Evolutionary conservation across 1,140 invertebrate genomes (phyloP).

Genomic region (Orius insidiosus): DNA sequence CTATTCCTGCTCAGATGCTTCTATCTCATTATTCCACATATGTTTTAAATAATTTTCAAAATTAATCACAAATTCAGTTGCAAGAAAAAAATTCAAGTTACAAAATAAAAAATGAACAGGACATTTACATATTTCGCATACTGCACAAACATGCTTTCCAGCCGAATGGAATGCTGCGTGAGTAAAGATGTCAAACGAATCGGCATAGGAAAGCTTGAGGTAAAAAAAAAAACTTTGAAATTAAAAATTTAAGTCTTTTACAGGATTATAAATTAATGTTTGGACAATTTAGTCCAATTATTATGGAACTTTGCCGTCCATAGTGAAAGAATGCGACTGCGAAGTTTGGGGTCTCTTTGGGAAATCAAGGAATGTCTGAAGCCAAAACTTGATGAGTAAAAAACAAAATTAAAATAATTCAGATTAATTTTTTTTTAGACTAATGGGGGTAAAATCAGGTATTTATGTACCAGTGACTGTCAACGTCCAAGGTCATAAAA

Average conservation of each 20-base stretch:
- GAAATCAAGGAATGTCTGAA: slow-evolving; percentile 10
- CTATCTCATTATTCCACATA: too few species aligned
- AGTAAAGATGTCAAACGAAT: slow-evolving; percentile 3
- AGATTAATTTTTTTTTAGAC: neutral
- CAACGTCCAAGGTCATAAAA: neutral
- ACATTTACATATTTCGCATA: slow-evolving; percentile 15
- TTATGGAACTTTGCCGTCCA: slow-evolving; percentile 3
- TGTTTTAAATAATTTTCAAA: too few species aligned
- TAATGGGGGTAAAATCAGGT: slow-evolving; percentile 7
- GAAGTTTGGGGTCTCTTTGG: slow-evolving; percentile 13
- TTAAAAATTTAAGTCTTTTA: neutral
- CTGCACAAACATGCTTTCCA: slow-evolving; percentile 14
- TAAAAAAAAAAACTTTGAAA: too few species aligned
- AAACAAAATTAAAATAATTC: neutral
- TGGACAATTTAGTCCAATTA: neutral
- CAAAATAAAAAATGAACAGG: neutral
- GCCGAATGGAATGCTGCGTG: slow-evolving; percentile 14
- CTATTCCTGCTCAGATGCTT: too few species aligned
- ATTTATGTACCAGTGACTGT: slow-evolving; percentile 9
- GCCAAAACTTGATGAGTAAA: slow-evolving; percentile 9
- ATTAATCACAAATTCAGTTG: too few species aligned
- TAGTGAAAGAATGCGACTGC: slow-evolving; percentile 7
- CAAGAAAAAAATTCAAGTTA: too few species aligned
- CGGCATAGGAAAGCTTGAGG: slow-evolving; percentile 12
- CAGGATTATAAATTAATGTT: slow-evolving; percentile 7